Evolutionary conservation across 2,888 invertebrate species (phyloP), one percentile per base, ranked within the genome.

Genomic region (Agriopis marginaria): DNA sequence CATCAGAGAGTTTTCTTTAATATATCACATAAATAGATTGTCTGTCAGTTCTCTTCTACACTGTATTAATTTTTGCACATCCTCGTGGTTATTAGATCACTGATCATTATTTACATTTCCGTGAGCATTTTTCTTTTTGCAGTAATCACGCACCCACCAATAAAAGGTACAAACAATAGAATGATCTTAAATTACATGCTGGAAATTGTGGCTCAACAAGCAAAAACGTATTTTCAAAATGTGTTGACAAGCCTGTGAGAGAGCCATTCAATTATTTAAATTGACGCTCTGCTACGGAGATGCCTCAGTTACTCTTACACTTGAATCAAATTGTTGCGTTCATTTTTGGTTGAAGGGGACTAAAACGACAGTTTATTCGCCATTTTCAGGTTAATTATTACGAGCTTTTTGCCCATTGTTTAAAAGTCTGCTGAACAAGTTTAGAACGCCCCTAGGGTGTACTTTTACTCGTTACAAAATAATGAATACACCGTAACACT

Each of bases 211-310:
- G 60, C 6, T 55, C 64, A 50, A 47, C 64, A 17, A 14, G 54
- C 63, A 40, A 49, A 49, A 45, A 8, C 39, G 12, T 39, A 63
- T 58, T 45, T 53, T 45, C 60, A 61, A 64, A 64, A 53, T 59
- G 63, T 53, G 53, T 64, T 50, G 44, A 64, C 60, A 61, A 64
- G 49, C 61, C 61, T 58, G 61, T 65, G 61, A 23, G 17, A 23
- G 17, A 59, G 63, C 44, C 55, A 61, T 61, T 61, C 64, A 61
- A 69, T 69, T 65, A 69, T 60, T 60, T 50, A 61, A 69, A 69
- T 61, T 61, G 65, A 45, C 56, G 40, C 49, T 47, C 45, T 4
- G 32, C 32, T 32, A 32, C 32, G 32, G 55, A 45, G 59, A 50
- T 17, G 44, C 17, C 10, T 42, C 44, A 23, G 59, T 8, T 53